Percentiles rank a stretch among this genome's conserved stretches.
phyloP scores from a whole-genome alignment of 2,797 vertebrate genomes.

The Arnoldichthys spilopterus region DNA sequence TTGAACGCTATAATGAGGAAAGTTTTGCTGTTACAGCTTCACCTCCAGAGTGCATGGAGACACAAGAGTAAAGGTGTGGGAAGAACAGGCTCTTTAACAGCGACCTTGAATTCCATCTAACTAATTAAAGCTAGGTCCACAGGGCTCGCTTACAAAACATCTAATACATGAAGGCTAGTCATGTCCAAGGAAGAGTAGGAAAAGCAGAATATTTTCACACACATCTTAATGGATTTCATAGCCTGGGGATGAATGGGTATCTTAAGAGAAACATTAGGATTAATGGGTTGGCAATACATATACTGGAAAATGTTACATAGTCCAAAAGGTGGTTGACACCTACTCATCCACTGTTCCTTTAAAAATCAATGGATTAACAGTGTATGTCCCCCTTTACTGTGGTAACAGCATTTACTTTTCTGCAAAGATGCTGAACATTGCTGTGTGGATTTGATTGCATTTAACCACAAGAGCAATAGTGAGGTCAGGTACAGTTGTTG shows the following conservation, averaged over 20 bases:
- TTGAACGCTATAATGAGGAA: conserved; percentile 21
- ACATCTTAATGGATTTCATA: conserved; percentile 64
- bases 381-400: too few species aligned
- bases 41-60: conserved; percentile 1
- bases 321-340: too few species aligned
- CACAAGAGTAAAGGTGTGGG: conserved; percentile 51
- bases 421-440: too few species aligned
- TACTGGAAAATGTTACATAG: conserved; percentile 47
- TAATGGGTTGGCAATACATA: conserved; percentile 60
- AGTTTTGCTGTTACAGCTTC: conserved; percentile 25
- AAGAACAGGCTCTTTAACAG: conserved; percentile 56
- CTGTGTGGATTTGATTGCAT: too few species aligned
- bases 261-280: conserved; percentile 75
- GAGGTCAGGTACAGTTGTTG: too few species aligned
- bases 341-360: too few species aligned
- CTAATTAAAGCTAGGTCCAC: conserved; percentile 65
- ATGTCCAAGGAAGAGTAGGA: conserved; percentile 57
- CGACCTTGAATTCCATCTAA: conserved; percentile 61
- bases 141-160: conserved; percentile 56
- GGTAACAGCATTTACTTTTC: too few species aligned
- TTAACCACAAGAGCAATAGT: too few species aligned
- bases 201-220: conserved; percentile 58
- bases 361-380: too few species aligned
- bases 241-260: conserved; percentile 63
- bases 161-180: conserved; percentile 36